These are phyloP conservation scores for Pelodiscus sinensis DNA, from an alignment of 2,113 vertebrate species.

Conservation along the genomic window DNA sequence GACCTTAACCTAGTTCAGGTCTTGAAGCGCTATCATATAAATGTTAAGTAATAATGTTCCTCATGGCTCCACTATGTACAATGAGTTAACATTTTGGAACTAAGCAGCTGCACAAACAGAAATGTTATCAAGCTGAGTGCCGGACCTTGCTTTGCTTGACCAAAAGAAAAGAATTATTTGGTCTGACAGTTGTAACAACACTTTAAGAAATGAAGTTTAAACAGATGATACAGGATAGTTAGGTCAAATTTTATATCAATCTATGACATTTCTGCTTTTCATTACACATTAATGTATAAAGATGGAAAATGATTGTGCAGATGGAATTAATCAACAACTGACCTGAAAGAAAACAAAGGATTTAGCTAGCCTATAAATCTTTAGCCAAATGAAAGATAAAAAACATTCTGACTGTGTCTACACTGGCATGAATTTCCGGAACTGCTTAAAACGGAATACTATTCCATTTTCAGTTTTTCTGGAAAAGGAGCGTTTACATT, in stretches of 20 bases:
- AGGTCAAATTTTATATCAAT: background rate
- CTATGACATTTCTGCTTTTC: constrained; percentile 34
- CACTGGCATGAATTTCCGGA: too few relatives aligned
- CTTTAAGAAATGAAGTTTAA: constrained; percentile 24
- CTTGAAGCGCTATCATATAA: background rate
- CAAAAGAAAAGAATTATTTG: background rate
- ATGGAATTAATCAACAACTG: constrained; percentile 16
- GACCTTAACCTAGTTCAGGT: background rate
- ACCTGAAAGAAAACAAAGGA: background rate
- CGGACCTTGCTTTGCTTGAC: background rate
- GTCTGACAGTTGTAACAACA: background rate
- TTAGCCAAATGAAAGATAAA: background rate
- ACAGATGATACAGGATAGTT: background rate
- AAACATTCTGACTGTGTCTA: too few relatives aligned
- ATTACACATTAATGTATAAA: constrained; percentile 6
- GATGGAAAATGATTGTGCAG: background rate
- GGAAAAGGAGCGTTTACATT: too few relatives aligned
- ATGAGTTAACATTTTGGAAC: background rate
- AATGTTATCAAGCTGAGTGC: background rate
- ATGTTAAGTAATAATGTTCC: background rate
- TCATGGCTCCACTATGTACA: background rate
- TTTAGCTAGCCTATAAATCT: background rate
- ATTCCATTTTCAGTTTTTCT: too few relatives aligned
- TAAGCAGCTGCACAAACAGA: background rate
- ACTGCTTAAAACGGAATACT: too few relatives aligned